phyloP scores from a whole-genome alignment of 2,797 vertebrate species.

The Ambastaia sidthimunki region DNA sequence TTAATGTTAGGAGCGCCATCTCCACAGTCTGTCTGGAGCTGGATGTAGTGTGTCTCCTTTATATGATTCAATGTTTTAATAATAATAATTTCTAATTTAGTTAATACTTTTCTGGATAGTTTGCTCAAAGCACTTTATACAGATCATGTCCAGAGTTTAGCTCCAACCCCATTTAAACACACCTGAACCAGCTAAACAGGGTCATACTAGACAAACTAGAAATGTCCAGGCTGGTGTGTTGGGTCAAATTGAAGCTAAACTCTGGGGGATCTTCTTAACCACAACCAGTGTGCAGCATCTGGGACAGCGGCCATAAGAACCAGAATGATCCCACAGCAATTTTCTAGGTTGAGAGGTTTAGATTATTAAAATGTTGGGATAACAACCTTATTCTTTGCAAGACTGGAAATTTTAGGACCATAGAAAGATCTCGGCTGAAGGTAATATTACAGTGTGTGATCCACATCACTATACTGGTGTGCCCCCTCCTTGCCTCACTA shows the following conservation, averaged over 20 bases:
- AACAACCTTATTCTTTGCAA: no score
- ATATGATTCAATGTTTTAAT: not conserved
- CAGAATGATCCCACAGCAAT: not conserved
- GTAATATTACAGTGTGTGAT: no score
- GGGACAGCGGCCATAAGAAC: not conserved
- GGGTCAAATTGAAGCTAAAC: no score
- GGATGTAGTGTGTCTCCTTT: not conserved
- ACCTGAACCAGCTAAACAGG: no score
- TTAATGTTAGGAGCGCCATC: constrained; percentile 12
- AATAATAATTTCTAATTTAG: not conserved
- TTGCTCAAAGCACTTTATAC: not conserved
- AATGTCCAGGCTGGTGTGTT: no score
- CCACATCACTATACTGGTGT: no score
- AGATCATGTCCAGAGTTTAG: not conserved
- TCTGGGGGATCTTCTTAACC: not conserved
- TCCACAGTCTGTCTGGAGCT: constrained; percentile 1
- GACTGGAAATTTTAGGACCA: no score
- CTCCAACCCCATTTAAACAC: no score
- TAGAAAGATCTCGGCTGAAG: no score
- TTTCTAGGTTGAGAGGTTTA: not conserved
- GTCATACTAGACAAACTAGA: no score
- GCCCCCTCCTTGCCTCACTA: not conserved
- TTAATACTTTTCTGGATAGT: not conserved
- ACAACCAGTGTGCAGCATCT: not conserved
- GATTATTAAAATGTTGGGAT: no score